A percentile compares a stretch with the other conserved stretches of the same genome.
phyloP scores from a whole-genome alignment of 2,797 vertebrate genomes.

The Fistularia tabacaria region DNA sequence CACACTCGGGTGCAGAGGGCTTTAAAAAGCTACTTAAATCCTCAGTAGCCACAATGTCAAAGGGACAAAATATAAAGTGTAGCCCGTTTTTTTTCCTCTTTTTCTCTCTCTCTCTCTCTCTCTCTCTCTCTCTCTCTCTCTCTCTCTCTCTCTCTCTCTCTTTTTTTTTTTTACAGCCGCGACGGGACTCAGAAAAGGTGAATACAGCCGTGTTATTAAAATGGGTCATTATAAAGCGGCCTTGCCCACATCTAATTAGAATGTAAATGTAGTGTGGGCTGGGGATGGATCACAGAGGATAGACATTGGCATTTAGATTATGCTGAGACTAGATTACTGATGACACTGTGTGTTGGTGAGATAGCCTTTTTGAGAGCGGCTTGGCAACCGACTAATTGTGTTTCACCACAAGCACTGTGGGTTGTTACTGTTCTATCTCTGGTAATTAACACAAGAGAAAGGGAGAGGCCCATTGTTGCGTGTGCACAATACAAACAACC shows the following conservation, averaged over 20 bases:
- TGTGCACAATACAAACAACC: conserved; percentile 36
- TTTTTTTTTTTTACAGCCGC: conserved; percentile 47
- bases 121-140: no score
- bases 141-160: neutral
- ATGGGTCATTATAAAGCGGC: conserved; percentile 62
- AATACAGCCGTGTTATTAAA: conserved; percentile 69
- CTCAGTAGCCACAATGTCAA: conserved; percentile 69
- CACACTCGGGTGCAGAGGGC: conserved; percentile 51
- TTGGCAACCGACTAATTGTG: conserved; percentile 70
- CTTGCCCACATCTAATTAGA: conserved; percentile 71
- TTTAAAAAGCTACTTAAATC: conserved; percentile 67
- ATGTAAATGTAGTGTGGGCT: conserved; percentile 72
- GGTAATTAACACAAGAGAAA: conserved; percentile 58
- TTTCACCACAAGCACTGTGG: conserved; percentile 56
- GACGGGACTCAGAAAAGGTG: conserved; percentile 67
- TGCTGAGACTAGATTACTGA: conserved; percentile 75
- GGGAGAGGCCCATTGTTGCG: conserved; percentile 29
- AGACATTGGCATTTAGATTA: conserved; percentile 78
- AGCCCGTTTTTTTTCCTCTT: conserved; percentile 34
- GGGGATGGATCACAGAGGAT: conserved; percentile 69
- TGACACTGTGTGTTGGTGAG: conserved; percentile 71
- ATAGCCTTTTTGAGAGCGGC: conserved; percentile 69
- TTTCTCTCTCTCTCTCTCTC: neutral
- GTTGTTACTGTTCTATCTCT: conserved; percentile 38
- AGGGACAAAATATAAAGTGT: conserved; percentile 68